A percentile compares a stretch with the other conserved stretches of the same genome.
These are phyloP conservation scores for Drosophila eohydei DNA, from an alignment of 2,888 invertebrate species.

Conservation along the genomic window DNA sequence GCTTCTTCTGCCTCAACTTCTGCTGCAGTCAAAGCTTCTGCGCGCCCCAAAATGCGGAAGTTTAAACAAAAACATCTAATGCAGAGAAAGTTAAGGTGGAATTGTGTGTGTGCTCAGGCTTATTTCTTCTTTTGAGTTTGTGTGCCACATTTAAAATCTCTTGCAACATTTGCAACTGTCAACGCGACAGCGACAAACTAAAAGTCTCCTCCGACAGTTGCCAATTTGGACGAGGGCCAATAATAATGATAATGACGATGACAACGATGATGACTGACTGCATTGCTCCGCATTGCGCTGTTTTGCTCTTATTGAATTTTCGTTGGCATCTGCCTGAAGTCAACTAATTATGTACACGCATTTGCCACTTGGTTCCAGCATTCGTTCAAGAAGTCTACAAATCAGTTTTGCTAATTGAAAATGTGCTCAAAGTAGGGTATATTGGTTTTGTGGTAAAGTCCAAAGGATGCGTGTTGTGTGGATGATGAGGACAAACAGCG, in stretches of 20 bases:
- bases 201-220: conserved; percentile 48
- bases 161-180: conserved; percentile 79
- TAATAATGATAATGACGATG: conserved; percentile 33
- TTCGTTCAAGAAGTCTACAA: neutral
- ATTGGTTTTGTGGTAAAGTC: neutral
- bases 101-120: conserved; percentile 7
- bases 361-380: conserved; percentile 5
- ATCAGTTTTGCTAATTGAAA: neutral
- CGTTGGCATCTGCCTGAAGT: conserved; percentile 10
- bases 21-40: conserved; percentile 19
- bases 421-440: neutral
- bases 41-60: conserved; percentile 76
- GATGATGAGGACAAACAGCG: neutral
- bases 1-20: conserved; percentile 25
- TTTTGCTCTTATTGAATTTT: conserved; percentile 48
- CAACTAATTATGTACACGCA: conserved; percentile 10
- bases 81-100: conserved; percentile 12
- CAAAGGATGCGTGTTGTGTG: neutral
- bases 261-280: conserved; percentile 5
- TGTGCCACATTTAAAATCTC: conserved; percentile 24
- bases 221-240: conserved; percentile 76
- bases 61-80: conserved; percentile 56
- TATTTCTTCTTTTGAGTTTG: conserved; percentile 22
- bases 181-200: conserved; percentile 63
- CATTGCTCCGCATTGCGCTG: conserved; percentile 9